Conservation (phyloP, 2,113 vertebrate species). For the Alces alces region DNA sequence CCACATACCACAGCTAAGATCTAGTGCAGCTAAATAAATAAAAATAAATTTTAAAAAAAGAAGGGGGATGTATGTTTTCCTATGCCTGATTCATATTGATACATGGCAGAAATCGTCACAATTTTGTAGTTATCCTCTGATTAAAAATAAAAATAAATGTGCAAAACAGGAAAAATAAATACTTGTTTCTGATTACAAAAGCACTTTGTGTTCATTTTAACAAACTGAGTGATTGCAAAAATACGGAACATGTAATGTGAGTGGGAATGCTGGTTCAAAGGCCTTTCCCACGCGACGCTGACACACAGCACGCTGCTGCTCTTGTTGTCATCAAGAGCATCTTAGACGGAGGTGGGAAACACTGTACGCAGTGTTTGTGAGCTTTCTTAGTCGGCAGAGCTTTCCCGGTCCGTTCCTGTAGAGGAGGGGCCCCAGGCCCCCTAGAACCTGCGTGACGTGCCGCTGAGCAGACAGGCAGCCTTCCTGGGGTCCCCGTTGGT, state of each 20-base stretch:
- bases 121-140: not conserved
- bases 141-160: not conserved
- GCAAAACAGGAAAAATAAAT: not conserved
- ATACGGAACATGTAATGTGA: accelerated
- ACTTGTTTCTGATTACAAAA: not conserved
- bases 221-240: not conserved
- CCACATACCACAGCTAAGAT: not conserved
- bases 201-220: not conserved
- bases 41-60: not conserved
- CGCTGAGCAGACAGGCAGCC: not conserved
- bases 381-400: not conserved
- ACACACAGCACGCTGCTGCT: accelerated
- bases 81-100: not conserved
- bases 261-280: not conserved
- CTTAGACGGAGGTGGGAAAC: accelerated
- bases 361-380: not conserved
- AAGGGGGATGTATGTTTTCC: not conserved
- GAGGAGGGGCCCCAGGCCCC: not conserved
- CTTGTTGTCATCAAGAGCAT: not conserved
- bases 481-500: not conserved
- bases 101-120: not conserved
- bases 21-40: not conserved
- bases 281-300: not conserved
- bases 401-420: not conserved
- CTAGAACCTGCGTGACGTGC: not conserved